Conservation (phyloP, 1,140 invertebrate species). For the Leptinotarsa lineolata region DNA sequence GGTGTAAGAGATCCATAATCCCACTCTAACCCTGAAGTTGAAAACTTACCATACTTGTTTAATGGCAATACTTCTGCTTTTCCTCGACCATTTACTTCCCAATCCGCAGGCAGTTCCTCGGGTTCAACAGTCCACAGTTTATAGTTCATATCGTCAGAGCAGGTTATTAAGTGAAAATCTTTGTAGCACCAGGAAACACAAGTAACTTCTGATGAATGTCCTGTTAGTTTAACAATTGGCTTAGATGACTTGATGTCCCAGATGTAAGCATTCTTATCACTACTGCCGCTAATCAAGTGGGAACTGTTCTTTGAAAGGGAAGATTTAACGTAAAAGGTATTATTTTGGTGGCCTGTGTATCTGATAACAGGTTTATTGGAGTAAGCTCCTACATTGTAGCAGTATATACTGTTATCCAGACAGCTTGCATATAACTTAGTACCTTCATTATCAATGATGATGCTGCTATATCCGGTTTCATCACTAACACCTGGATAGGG, state of each 20-base stretch:
- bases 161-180: constrained; percentile 70
- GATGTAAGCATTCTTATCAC: constrained; percentile 81
- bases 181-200: constrained; percentile 76
- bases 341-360: constrained; percentile 73
- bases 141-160: constrained; percentile 78
- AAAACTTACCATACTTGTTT: constrained; percentile 4
- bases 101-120: constrained; percentile 60
- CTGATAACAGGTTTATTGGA: constrained; percentile 65
- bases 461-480: constrained; percentile 77
- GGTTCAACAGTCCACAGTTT: constrained; percentile 74
- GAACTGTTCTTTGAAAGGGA: constrained; percentile 77
- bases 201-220: constrained; percentile 82
- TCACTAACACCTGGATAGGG: constrained; percentile 71
- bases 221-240: constrained; percentile 70
- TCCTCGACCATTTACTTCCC: constrained; percentile 59
- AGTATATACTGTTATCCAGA: constrained; percentile 83
- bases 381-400: constrained; percentile 78
- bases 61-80: constrained; percentile 59
- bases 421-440: constrained; percentile 82
- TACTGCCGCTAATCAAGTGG: constrained; percentile 83
- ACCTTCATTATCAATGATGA: constrained; percentile 71
- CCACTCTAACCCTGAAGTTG: not conserved
- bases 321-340: constrained; percentile 82
- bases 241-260: constrained; percentile 72
- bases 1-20: constrained; percentile 6